Evolutionary conservation across 2,113 vertebrate genomes (phyloP), one percentile per base, ranked within the genome.

Genomic region (Nycticorax nycticorax): DNA sequence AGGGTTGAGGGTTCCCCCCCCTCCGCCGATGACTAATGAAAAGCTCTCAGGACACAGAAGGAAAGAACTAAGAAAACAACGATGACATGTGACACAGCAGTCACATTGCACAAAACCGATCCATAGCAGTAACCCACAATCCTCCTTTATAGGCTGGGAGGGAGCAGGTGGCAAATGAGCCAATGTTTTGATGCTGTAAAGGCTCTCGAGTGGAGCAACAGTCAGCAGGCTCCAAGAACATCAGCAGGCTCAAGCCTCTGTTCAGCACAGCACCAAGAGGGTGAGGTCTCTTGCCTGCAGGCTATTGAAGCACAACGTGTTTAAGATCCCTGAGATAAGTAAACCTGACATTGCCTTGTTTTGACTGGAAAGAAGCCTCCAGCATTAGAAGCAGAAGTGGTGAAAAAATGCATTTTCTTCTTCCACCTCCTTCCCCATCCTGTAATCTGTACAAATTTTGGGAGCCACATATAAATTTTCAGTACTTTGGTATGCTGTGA

Each of bases 111-210:
- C 45, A 66, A 32, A 85, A 47, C 13, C 18, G 41, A 73, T 39
- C 56, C 48, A 59, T 13, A 82, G 93, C 76, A 86, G 41, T 39
- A 94, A 91, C 85, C 69, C 87, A 75, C 63, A 81, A 7, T 57
- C 53, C 52, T 88, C 33, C 52, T 78, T 83, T 24, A 18, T 19
- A 83, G 74, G 37, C 6, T 94, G 55, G 48, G 84, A 94, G 69
- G 81, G 86, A 95, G 84, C 93, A 97, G 92, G 93, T 96, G 86
- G 78, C 81, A 71, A 69, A 69, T 52, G 78, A 91, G 74, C 83
- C 73, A 66, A 45, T 60, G 69, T 94, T 96, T 92, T 81, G 63
- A 75, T 92, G 76, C 91, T 75, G 74, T 81, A 41, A 95, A 95
- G 77, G 72, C 60, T 77, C 85, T 63, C 2, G 14, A 88, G 63